Base-by-base conservation (phyloP, 2,888 invertebrate genomes). In the Tetrapedia diversipes region DNA sequence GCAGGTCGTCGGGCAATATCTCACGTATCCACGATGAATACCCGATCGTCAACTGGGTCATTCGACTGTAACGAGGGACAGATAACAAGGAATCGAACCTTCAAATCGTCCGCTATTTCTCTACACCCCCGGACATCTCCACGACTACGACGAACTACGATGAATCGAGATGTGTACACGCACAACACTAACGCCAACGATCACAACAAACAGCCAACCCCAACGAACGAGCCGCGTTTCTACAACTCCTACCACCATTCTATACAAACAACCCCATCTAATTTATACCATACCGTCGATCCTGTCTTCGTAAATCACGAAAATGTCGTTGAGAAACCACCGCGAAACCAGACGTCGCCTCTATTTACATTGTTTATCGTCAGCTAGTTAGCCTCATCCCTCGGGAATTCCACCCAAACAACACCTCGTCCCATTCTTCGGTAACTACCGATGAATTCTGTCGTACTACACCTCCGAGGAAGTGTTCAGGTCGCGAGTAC, bases 41-140 rank as follows among this genome's bases (percentile, higher is more conserved):
- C 59, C 67, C 78, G 75, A 74, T 84, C 78, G 84, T 81, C 83
- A 86, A 86, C 81, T 86, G 80, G 86, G 86, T 86, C 86, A 82
- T 83, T 81, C 81, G 81, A 80, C 76, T 78, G 78, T 60, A 4
- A 56, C 63, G 32, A 60, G 32, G 61, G 45, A n/a, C n/a, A n/a
- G n/a, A n/a, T n/a, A n/a, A n/a, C n/a, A n/a, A n/a, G n/a, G n/a
- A n/a, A n/a, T n/a, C n/a, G n/a, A n/a, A n/a, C n/a, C n/a, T n/a
- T n/a, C n/a, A n/a, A n/a, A n/a, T n/a, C n/a, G n/a, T n/a, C 16
- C 19, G n/a, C 22, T 24, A 4, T 56, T 6, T 6, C 6, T 32
- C 32, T 32, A 32, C 32, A 32, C 32, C 32, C 32, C 6, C 32
- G 32, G 6, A 4, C 6, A 32, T 6, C 32, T 39, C n/a, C n/a